Evolutionary conservation across 2,888 invertebrate species (phyloP).

Genomic region (Papilio gigon): DNA sequence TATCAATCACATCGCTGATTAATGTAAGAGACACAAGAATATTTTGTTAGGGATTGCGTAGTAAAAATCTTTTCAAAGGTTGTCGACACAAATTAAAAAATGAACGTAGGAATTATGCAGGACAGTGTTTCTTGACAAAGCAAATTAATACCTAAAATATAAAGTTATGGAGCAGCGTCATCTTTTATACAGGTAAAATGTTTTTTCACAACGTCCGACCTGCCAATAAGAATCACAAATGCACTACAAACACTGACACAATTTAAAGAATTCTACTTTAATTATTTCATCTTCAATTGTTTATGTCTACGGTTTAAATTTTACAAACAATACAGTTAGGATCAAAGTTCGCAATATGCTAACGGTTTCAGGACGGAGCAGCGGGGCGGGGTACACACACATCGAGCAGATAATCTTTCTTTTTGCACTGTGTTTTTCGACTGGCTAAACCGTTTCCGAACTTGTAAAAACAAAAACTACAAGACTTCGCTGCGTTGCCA

Average conservation of each 20-base stretch:
- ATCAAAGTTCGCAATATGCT: not conserved
- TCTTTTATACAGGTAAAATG: too few species aligned
- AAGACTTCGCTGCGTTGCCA: not conserved
- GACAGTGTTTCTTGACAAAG: not conserved
- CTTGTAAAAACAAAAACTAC: not conserved
- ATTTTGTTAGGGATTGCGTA: not conserved
- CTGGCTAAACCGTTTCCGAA: not conserved
- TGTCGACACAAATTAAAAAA: not conserved
- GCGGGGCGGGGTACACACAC: slow-evolving; percentile 12
- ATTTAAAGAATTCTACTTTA: too few species aligned
- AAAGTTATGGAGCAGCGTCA: not conserved
- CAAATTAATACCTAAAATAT: not conserved
- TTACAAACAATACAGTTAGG: slow-evolving; percentile 7
- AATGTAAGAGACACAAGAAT: not conserved
- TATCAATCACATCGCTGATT: not conserved
- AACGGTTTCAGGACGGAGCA: not conserved
- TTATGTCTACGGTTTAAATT: not conserved
- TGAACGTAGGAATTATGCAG: not conserved
- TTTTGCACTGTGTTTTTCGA: not conserved
- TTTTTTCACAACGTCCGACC: too few species aligned
- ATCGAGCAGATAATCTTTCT: not conserved
- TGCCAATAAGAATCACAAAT: too few species aligned
- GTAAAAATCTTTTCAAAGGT: not conserved
- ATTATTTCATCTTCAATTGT: too few species aligned
- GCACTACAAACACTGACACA: too few species aligned